These are phyloP conservation scores for Catharus bicknelli DNA, from an alignment of 2,113 vertebrate species.

Conservation along the genomic window DNA sequence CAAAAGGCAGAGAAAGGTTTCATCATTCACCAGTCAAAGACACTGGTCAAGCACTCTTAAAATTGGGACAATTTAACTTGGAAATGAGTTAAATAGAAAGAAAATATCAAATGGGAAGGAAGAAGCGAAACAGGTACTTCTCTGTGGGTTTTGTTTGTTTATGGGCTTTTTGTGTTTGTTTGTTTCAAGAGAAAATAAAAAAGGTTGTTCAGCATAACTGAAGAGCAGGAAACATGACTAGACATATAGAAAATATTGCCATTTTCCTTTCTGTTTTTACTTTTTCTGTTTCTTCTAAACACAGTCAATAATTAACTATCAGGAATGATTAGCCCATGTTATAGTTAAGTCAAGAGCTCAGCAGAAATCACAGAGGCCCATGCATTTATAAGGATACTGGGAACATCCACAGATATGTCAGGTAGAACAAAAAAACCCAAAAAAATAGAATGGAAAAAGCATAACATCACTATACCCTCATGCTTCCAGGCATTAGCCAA, in stretches of 20 bases:
- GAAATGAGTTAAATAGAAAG: background rate
- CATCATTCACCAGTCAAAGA: background rate
- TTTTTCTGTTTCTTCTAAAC: background rate
- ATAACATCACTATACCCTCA: background rate
- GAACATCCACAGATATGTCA: background rate
- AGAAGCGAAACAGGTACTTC: background rate
- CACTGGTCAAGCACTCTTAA: background rate
- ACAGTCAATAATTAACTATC: background rate
- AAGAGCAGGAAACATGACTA: background rate
- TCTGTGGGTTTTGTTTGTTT: background rate
- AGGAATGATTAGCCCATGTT: background rate
- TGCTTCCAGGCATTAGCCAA: background rate
- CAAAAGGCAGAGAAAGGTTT: background rate
- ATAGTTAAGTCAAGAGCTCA: background rate
- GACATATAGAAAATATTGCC: background rate
- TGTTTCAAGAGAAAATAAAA: background rate
- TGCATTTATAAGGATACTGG: background rate
- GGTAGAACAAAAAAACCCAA: background rate
- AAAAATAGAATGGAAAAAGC: background rate
- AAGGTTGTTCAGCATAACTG: background rate
- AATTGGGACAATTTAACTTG: background rate
- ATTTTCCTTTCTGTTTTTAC: background rate
- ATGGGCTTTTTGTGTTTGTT: background rate
- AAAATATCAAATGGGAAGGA: background rate
- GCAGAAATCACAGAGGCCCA: background rate